Evolutionary conservation across 2,888 invertebrate genomes (phyloP), one percentile per base, ranked within the genome.

Genomic region (Dilophus febrilis): DNA sequence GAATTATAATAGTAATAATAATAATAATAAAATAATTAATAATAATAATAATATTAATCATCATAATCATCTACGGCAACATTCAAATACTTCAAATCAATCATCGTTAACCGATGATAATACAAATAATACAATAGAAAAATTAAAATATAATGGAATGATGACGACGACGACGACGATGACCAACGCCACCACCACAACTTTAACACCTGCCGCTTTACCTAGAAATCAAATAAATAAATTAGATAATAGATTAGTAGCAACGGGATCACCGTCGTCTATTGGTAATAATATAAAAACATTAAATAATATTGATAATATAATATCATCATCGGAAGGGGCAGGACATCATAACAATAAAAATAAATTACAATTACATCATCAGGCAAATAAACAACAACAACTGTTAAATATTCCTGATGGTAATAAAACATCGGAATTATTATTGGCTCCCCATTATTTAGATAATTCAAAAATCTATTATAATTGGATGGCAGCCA

Each of bases 341-440:
- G n/a, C n/a, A n/a, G n/a, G n/a, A n/a, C n/a, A n/a, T n/a, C n/a
- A 37, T 17, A 41, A 41, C 22, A 37, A 37, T 30, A 37, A 41
- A 16, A 37, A 22, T 17, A 45, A 47, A 42, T 47, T 48, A 38
- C 44, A 49, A 34, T 38, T 38, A 19, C 43, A 43, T 35, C 39
- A 40, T 35, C n/a, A 42, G 38, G 3, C 32, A 42, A 3, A 16
- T n/a, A n/a, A 22, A 41, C 45, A 28, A 32, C 38, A 32, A 38
- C 44, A 49, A 6, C 49, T 51, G n/a, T 61, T 64, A 40, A 59
- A 62, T n/a, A 37, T 56, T 60, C 42, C 66, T 66, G 38, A n/a
- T n/a, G n/a, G 74, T 36, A 74, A 77, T 37, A 70, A 81, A 47
- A 82, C 83, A 1, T 80, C 84, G 1, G 85, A 86, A 64, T 75